These are phyloP conservation scores for Heliconius ethilla DNA, from an alignment of 2,888 invertebrate genomes.

Conservation along the genomic window DNA sequence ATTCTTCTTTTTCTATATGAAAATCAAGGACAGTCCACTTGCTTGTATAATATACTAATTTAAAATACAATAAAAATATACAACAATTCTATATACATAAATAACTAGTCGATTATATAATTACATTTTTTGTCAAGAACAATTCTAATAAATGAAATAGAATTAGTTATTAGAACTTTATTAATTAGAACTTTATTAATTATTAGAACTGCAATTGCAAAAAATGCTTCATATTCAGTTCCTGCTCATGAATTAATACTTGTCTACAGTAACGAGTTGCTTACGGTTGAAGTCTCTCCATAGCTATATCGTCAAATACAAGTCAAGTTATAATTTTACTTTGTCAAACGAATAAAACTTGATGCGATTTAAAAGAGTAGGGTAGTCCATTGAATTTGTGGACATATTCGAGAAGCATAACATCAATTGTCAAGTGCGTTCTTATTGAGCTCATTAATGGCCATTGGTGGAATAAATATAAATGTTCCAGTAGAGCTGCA, in stretches of 20 bases:
- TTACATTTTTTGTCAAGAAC: neutral
- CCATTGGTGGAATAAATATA: slow-evolving; percentile 47
- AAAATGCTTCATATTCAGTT: neutral
- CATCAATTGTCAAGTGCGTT: slow-evolving; percentile 56
- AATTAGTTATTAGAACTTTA: neutral
- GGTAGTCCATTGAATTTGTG: slow-evolving; percentile 34
- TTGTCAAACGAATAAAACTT: slow-evolving; percentile 13
- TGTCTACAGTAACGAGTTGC: neutral
- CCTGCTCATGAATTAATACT: neutral
- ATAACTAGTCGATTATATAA: neutral
- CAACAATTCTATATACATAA: too few species aligned
- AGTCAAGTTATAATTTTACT: neutral
- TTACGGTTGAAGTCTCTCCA: slow-evolving; percentile 13
- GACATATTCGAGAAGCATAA: slow-evolving; percentile 57
- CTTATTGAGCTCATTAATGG: slow-evolving; percentile 71
- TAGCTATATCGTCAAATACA: neutral
- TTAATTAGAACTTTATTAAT: too few species aligned
- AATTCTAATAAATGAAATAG: neutral
- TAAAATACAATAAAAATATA: too few species aligned
- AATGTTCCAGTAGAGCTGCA: slow-evolving; percentile 31
- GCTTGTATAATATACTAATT: too few species aligned
- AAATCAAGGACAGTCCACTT: too few species aligned
- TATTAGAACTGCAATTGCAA: neutral
- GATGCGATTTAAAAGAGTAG: slow-evolving; percentile 3
- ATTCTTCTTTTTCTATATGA: too few species aligned